Evolutionary conservation across 2,113 vertebrate species (phyloP), one percentile per base, ranked within the genome.

Genomic region (Chionodraco myersi): DNA sequence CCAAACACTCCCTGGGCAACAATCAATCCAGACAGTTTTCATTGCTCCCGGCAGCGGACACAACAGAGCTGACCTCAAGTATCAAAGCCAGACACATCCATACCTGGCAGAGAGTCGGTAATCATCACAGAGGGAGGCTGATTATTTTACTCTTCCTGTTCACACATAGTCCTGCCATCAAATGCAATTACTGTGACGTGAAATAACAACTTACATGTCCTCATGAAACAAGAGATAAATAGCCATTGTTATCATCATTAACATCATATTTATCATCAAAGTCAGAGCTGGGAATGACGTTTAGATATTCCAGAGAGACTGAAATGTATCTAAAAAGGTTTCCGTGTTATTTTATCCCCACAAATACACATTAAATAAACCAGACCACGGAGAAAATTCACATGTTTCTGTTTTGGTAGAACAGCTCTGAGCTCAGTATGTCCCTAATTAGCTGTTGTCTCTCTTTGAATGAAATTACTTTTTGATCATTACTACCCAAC

Each of bases 21-120:
- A 88, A 93, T 91, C 82, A 82, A 84, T 86, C 78, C 80, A 78
- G 80, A 81, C 73, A 80, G 59, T 83, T 88, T 88, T 84, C 75
- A 89, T 82, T 77, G 72, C 79, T 80, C 47, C 63, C 66, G 48
- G 84, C 23, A 10, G 82, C 57, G 80, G 81, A 84, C 64, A 69
- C 75, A 74, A 73, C 81, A 67, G 72, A 72, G 80, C 69, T 83
- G 87, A 89, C 88, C 90, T 82, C 74, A 0, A 6, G 60, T 84
- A 85, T 88, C 74, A 56, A 21, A 77, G 72, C 60, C 82, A 86
- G 71, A 86, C 63, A 53, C 84, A 88, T 88, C 80, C 75, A 85
- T 79, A 86, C 72, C 85, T 75, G 74, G 71, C 79, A 77, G 72
- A 77, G 75, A 58, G 58, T 14, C 62, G 73, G 74, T 52, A 77